Evolutionary conservation across 2,113 vertebrate genomes (phyloP).

Genomic region (Alligator sinensis): DNA sequence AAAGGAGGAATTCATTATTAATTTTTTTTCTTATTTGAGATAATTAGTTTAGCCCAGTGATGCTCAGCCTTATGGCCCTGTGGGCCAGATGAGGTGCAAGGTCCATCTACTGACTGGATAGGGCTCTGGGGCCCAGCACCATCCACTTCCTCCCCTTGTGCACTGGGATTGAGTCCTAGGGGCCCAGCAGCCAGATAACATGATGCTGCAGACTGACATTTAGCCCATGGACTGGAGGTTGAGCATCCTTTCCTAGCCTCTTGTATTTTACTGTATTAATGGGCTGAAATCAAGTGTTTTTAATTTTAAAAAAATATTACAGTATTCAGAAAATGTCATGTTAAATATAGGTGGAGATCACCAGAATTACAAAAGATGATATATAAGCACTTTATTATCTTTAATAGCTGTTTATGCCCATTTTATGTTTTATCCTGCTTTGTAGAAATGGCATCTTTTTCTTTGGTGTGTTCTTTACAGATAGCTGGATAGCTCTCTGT

Average conservation of each 20-base stretch:
- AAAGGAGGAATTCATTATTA: not conserved
- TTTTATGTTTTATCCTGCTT: not conserved
- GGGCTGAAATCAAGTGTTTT: not conserved
- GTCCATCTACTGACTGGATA: too few species aligned
- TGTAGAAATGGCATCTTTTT: not conserved
- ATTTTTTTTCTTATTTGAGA: constrained; percentile 16
- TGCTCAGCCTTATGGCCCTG: too few species aligned
- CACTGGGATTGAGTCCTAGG: too few species aligned
- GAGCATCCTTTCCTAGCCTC: too few species aligned
- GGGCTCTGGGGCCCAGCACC: too few species aligned
- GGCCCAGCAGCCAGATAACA: too few species aligned
- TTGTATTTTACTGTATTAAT: not conserved
- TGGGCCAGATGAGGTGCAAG: too few species aligned
- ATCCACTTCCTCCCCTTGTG: too few species aligned
- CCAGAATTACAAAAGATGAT: not conserved
- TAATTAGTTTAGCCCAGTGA: not conserved
- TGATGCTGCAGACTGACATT: too few species aligned
- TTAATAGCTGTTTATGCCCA: not conserved
- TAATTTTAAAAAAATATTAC: not conserved
- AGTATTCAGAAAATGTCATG: not conserved
- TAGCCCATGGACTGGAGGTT: too few species aligned
- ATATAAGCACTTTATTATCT: not conserved
- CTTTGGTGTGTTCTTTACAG: not conserved
- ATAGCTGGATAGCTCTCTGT: not conserved
- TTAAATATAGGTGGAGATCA: not conserved